Percentiles rank a stretch among this genome's conserved stretches.
Conservation (phyloP, 2,113 vertebrate species). For the Coryphaenoides rupestris region DNA sequence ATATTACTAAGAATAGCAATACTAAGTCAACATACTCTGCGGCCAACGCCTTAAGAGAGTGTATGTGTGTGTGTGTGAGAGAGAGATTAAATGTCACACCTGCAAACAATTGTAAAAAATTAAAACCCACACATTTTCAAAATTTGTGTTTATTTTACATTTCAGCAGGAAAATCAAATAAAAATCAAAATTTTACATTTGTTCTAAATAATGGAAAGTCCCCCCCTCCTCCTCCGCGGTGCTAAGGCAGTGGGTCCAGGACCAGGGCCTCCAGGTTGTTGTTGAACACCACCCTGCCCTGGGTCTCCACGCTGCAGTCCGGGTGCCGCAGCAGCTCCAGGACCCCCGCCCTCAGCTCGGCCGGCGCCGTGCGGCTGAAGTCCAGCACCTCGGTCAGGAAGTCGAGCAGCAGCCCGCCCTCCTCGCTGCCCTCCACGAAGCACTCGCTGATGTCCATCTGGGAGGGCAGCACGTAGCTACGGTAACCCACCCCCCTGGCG, state of each 20-base stretch:
- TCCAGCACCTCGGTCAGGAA: slow-evolving; percentile 84
- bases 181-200: no score
- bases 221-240: no score
- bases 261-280: slow-evolving; percentile 79
- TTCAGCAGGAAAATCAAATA: no score
- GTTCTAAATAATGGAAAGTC: no score
- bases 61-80: no score
- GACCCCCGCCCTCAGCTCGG: slow-evolving; percentile 76
- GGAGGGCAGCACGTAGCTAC: slow-evolving; percentile 74
- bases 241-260: slow-evolving; percentile 50
- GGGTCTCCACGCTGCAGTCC: slow-evolving; percentile 74
- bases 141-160: no score
- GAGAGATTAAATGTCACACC: no score
- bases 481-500: slow-evolving; percentile 69
- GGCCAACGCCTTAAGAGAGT: no score
- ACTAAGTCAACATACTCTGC: no score
- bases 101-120: no score
- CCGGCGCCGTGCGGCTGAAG: slow-evolving; percentile 79
- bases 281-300: slow-evolving; percentile 83
- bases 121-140: no score
- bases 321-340: slow-evolving; percentile 76
- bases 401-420: slow-evolving; percentile 85
- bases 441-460: slow-evolving; percentile 88
- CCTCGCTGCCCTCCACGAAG: slow-evolving; percentile 79
- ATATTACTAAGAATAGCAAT: no score